These are phyloP conservation scores for Pharmacophagus antenor DNA, from an alignment of 2,888 invertebrate genomes.

Conservation along the genomic window DNA sequence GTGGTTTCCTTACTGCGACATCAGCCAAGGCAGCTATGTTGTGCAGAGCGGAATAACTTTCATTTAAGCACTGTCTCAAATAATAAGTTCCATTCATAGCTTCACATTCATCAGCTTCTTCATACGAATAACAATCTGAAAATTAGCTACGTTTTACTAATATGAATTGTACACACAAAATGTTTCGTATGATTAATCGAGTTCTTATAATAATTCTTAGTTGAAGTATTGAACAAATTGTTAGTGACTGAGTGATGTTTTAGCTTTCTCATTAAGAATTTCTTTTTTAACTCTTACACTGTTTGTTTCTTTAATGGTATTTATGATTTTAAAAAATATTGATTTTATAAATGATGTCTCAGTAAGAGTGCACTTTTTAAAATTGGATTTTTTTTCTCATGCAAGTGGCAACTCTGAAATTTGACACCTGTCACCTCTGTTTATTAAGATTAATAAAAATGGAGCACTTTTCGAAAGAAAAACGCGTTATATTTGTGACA, in stretches of 20 bases:
- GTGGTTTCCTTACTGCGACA: slow-evolving; percentile 81
- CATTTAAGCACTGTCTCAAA: slow-evolving; percentile 82
- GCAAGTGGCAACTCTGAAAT: too few relatives aligned
- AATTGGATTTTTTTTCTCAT: too few relatives aligned
- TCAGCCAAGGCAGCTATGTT: slow-evolving; percentile 80
- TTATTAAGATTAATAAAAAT: too few relatives aligned
- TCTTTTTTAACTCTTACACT: too few relatives aligned
- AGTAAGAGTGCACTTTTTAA: too few relatives aligned
- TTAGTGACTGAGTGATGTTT: neutral
- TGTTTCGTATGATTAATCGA: too few relatives aligned
- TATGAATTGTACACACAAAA: neutral
- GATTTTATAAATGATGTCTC: too few relatives aligned
- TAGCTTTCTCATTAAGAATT: neutral
- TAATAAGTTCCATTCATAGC: slow-evolving; percentile 84
- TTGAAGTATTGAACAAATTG: too few relatives aligned
- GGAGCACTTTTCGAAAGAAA: too few relatives aligned
- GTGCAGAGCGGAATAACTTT: slow-evolving; percentile 74
- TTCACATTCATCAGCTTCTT: slow-evolving; percentile 82
- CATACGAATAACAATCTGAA: slow-evolving; percentile 85
- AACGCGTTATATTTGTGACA: too few relatives aligned
- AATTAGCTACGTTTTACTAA: slow-evolving; percentile 31
- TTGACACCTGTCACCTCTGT: too few relatives aligned
- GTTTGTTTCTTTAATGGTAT: neutral
- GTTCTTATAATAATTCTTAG: too few relatives aligned
- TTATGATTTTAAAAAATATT: neutral